Evolutionary conservation across 1,140 invertebrate species (phyloP), one percentile per base, ranked within the genome.

Genomic region (Eriocheir sinensis): DNA sequence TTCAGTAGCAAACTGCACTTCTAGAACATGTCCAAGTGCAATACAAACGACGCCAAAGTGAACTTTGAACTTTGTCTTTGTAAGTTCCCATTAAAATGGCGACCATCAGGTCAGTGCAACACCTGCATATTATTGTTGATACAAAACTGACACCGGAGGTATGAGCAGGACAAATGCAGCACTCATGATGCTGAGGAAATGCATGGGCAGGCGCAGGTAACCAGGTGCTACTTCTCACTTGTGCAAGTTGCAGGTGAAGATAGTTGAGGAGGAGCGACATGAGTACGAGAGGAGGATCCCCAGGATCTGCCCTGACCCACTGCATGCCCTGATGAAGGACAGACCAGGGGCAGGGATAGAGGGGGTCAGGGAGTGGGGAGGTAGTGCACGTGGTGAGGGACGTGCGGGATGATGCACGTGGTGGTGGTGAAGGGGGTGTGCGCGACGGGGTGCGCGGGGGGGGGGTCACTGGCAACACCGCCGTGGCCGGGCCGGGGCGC

Each of bases 351-450:
- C 6, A 27, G 38, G 6, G 2, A 72, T 72, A 38, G 17, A 12
- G 48, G 34, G 90, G 36, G 60, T 79, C 2, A 9, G n/a, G 34
- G 38, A n/a, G 86, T 9, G 72, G 34, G 79, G 32, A 2, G 83
- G 92, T 93, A 53, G 6, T 89, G 85, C 92, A 93, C 85, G 93
- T 94, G 93, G 86, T 94, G 60, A 89, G 44, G 92, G 92, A 89
- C 85, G 92, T 93, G 86, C 86, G 88, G 86, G 93, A 40, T 40
- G 86, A 79, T 89, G 93, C 85, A 89, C 86, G 86, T 89, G 53
- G 86, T 79, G 93, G 93, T 44, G 86, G 88, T 72, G 92, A 80
- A 79, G 85, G 92, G 90, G 92, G 85, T 88, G 92, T 80, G 92
- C 92, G 85, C 86, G 92, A 53, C 79, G 86, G 92, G 83, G 53